A percentile compares a stretch with the other conserved stretches of the same genome.
Evolutionary conservation across 2,888 invertebrate genomes (phyloP).

Genomic region (Pollenia angustigena): DNA sequence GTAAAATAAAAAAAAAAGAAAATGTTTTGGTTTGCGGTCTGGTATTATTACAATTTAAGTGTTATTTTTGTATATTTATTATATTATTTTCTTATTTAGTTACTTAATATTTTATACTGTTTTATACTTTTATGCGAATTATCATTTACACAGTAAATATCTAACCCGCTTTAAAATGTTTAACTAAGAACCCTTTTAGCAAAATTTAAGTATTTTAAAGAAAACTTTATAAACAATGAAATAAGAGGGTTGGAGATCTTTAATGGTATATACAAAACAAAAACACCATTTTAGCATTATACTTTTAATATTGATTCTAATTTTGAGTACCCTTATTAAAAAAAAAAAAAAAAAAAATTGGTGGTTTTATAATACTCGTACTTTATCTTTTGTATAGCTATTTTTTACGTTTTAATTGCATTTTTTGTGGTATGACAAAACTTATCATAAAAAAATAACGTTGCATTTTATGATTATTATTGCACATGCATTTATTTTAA

Average conservation of each 20-base stretch:
- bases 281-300: background rate
- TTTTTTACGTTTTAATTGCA: slow-evolving; percentile 56
- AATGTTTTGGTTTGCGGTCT: slow-evolving; percentile 70
- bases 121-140: slow-evolving; percentile 22
- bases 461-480: slow-evolving; percentile 54
- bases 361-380: background rate
- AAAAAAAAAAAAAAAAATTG: background rate
- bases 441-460: slow-evolving; percentile 25
- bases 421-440: slow-evolving; percentile 57
- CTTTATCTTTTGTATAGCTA: slow-evolving; percentile 51
- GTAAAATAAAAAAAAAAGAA: background rate
- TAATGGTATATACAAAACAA: background rate
- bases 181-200: slow-evolving; percentile 48
- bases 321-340: slow-evolving; percentile 48
- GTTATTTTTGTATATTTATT: slow-evolving; percentile 64
- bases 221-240: background rate
- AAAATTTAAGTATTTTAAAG: slow-evolving; percentile 17
- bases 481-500: slow-evolving; percentile 49
- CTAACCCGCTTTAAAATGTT: slow-evolving; percentile 59
- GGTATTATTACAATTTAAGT: slow-evolving; percentile 70
- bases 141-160: slow-evolving; percentile 15
- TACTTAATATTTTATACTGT: slow-evolving; percentile 47
- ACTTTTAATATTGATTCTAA: background rate
- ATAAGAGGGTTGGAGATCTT: slow-evolving; percentile 42
- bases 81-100: slow-evolving; percentile 46